These are phyloP conservation scores for Pseudoips prasinana DNA, from an alignment of 2,888 invertebrate species.

Conservation along the genomic window DNA sequence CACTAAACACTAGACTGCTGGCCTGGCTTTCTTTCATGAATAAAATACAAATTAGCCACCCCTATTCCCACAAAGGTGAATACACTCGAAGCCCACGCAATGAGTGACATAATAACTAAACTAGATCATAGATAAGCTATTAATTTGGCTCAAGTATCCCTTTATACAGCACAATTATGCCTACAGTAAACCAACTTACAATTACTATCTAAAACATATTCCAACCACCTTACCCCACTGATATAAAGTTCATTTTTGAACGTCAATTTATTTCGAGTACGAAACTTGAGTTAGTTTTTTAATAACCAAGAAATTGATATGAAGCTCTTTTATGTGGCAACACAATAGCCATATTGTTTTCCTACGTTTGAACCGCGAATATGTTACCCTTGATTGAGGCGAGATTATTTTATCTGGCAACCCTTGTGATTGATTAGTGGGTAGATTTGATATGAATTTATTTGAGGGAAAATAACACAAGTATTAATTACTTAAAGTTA, in stretches of 20 bases:
- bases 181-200: conserved; percentile 27
- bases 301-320: conserved; percentile 62
- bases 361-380: conserved; percentile 50
- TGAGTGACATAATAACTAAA: conserved; percentile 74
- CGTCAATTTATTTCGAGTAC: neutral
- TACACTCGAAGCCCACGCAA: conserved; percentile 54
- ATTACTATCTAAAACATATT: neutral
- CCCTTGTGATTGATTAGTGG: conserved; percentile 55
- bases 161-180: conserved; percentile 57
- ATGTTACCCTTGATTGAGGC: conserved; percentile 54
- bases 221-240: conserved; percentile 2
- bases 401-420: conserved; percentile 36
- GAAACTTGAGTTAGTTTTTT: conserved; percentile 29
- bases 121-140: conserved; percentile 74
- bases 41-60: no score
- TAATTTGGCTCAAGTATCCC: conserved; percentile 77
- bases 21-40: no score
- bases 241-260: conserved; percentile 13
- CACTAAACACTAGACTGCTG: no score
- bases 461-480: conserved; percentile 7
- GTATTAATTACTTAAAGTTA: neutral
- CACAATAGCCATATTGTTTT: conserved; percentile 68
- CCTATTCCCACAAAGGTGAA: conserved; percentile 53
- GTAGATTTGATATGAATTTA: conserved; percentile 25
- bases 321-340: conserved; percentile 54